phyloP scores from a whole-genome alignment of 1,140 invertebrate species.

The Ctenoplectra terminalis region DNA sequence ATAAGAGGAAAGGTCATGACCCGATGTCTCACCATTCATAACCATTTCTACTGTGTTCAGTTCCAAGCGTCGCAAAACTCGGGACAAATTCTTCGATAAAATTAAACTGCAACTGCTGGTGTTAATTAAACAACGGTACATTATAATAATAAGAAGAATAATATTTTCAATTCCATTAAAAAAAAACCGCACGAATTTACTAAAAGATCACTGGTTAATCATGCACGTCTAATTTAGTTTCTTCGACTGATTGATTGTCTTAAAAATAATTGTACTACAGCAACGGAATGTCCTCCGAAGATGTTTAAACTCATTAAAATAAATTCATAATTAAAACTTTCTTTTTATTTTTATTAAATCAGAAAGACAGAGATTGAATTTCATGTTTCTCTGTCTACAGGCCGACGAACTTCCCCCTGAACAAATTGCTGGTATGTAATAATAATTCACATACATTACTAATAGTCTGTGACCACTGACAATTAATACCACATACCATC shows the following conservation, averaged over 20 bases:
- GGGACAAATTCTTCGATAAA: not conserved
- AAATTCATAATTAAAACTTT: slow-evolving; percentile 14
- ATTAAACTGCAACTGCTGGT: not conserved
- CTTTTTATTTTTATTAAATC: not conserved
- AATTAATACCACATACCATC: no score
- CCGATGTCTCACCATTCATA: not conserved
- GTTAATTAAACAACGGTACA: not conserved
- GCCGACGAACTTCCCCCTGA: slow-evolving; percentile 86
- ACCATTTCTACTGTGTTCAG: slow-evolving; percentile 7
- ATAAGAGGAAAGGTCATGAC: not conserved
- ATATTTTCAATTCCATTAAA: not conserved
- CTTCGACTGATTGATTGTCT: not conserved
- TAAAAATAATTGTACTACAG: slow-evolving; percentile 4
- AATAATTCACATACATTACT: no score
- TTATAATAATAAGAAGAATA: not conserved
- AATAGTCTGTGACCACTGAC: no score
- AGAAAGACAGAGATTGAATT: not conserved
- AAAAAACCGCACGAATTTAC: slow-evolving; percentile 5
- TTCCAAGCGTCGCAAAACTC: slow-evolving; percentile 1
- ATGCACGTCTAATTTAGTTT: slow-evolving; percentile 9
- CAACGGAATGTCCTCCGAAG: not conserved
- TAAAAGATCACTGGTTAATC: slow-evolving; percentile 19
- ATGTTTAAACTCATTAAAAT: slow-evolving; percentile 1
- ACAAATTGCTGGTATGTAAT: slow-evolving; percentile 84
- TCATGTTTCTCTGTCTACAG: slow-evolving; percentile 76